phyloP scores from a whole-genome alignment of 2,888 invertebrate species.

The Polylopha cassiicola region DNA sequence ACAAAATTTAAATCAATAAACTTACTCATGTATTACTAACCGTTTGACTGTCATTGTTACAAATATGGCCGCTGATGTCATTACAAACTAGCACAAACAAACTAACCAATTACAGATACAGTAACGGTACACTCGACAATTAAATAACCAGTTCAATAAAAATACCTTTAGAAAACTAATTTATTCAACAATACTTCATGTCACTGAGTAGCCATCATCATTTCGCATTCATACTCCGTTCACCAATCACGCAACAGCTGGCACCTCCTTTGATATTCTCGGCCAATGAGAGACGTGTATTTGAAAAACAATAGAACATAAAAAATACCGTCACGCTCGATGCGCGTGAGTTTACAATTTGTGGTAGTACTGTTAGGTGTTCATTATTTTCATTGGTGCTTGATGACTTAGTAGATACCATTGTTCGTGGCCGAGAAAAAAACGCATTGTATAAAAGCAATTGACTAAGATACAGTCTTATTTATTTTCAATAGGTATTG shows the following conservation, averaged over 20 bases:
- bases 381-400: slow-evolving; percentile 21
- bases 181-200: slow-evolving; percentile 66
- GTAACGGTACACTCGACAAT: slow-evolving; percentile 30
- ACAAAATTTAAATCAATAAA: too few species aligned
- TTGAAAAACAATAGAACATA: slow-evolving; percentile 76
- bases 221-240: slow-evolving; percentile 62
- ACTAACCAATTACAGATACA: slow-evolving; percentile 23
- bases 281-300: slow-evolving; percentile 53
- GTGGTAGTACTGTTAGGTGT: slow-evolving; percentile 11
- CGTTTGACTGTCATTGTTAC: too few species aligned
- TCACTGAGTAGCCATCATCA: slow-evolving; percentile 65
- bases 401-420: neutral
- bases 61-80: too few species aligned
- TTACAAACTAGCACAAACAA: too few species aligned
- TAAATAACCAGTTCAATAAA: slow-evolving; percentile 39
- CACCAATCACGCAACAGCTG: slow-evolving; percentile 51
- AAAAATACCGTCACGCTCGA: slow-evolving; percentile 68
- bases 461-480: too few species aligned
- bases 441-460: neutral
- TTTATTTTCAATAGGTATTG: too few species aligned
- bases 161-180: slow-evolving; percentile 42
- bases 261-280: slow-evolving; percentile 53
- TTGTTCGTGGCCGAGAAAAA: slow-evolving; percentile 4
- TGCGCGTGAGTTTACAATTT: slow-evolving; percentile 44
- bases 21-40: too few species aligned